Percentiles rank a stretch among this genome's conserved stretches.
These are phyloP conservation scores for Apoderus coryli DNA, from an alignment of 2,888 invertebrate genomes.

Conservation along the genomic window DNA sequence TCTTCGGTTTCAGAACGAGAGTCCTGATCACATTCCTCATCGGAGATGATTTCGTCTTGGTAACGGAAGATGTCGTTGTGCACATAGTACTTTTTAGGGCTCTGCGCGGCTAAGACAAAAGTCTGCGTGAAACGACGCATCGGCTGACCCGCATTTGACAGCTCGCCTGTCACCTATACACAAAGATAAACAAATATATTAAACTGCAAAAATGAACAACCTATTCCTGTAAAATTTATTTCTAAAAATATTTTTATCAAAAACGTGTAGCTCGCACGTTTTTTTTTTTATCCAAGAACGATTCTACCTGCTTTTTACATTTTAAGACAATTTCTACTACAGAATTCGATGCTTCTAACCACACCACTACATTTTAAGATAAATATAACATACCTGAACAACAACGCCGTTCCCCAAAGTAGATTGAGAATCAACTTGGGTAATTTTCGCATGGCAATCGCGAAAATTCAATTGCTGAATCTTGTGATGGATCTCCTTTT, in stretches of 20 bases:
- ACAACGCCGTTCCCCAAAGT: conserved; percentile 91
- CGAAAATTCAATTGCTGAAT: conserved; percentile 90
- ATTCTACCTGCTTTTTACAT: no score
- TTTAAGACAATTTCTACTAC: no score
- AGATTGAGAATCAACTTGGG: conserved; percentile 48
- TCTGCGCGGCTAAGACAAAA: conserved; percentile 89
- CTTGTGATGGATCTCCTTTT: conserved; percentile 89
- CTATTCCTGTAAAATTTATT: no score
- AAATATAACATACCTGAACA: conserved; percentile 83
- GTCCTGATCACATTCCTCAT: conserved; percentile 45
- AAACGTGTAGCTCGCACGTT: no score
- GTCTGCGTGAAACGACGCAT: conserved; percentile 98
- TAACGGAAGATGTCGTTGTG: conserved; percentile 98
- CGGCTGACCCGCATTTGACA: conserved; percentile 90
- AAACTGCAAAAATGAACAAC: background rate
- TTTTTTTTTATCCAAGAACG: no score
- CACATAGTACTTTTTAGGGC: conserved; percentile 95
- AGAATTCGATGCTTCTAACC: no score
- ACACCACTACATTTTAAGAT: no score
- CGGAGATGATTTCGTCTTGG: conserved; percentile 54
- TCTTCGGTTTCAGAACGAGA: conserved; percentile 53
- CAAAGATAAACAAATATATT: background rate
- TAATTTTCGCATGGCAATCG: conserved; percentile 95
- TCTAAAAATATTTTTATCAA: no score
- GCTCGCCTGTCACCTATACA: conserved; percentile 84